Base-by-base conservation (phyloP, 2,113 vertebrate species). In the Hemibagrus wyckioides region DNA sequence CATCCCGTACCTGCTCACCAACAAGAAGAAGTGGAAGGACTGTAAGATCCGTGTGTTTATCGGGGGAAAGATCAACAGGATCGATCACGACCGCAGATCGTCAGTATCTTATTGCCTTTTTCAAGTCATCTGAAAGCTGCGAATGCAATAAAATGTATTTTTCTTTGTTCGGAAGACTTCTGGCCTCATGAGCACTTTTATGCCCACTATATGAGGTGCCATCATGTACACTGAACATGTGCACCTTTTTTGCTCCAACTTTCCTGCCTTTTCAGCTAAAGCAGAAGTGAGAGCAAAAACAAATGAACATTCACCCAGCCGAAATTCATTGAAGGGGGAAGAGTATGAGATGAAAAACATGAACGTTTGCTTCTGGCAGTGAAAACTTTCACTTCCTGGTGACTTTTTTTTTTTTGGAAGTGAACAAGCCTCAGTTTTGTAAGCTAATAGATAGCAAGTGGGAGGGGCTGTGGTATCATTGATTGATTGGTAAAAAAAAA, bases 11-110 rank as follows among this genome's bases (percentile, higher is more conserved):
- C 94, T 97, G 88, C 91, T 97, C 82, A 96, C 96, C 79, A 97
- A 96, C 41, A 97, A 94, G 85, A 95, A 94, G 61, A 95, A 95
- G 30, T 96, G 95, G 95, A 93, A 93, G 11, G 95, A 95, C 91
- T 96, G 95, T 91, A 93, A 93, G 89, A 96, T 96, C 65, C 92
- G 95, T 0, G 93, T 95, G 71, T 96, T 96, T 88, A 95, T 96
- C 8, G 95, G 95, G 0, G 95, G 95, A 6, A 96, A 96, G 94
- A 98, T 99, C 94, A 99, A 99, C 92, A 95, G 98, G 91, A 99
- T 99, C 89, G 98, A 99, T 93, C 98, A 99, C 79, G 98, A 99
- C 92, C 97, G 98, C 89, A 96, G 98, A 96, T 96, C 96, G 98
- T 99, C 93, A 96, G 98, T 96, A 76, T 83, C 57, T 80, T n/a